phyloP scores from a whole-genome alignment of 1,140 invertebrate genomes.

The Formica exsecta region DNA sequence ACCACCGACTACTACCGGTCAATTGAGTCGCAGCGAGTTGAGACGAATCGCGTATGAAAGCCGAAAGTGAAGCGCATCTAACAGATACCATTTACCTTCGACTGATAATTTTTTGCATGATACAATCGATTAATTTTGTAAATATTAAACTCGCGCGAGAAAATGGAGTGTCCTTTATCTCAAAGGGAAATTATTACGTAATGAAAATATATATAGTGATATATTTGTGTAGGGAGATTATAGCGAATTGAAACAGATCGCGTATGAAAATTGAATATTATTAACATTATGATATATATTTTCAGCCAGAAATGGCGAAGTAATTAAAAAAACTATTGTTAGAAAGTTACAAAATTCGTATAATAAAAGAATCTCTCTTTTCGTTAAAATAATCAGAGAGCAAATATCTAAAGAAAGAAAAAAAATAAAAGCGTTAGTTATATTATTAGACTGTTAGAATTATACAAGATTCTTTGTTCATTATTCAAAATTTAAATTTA shows the following conservation, averaged over 20 bases:
- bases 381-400: too few relatives aligned
- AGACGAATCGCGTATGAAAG: background rate
- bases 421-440: too few relatives aligned
- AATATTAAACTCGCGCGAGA: background rate
- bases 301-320: too few relatives aligned
- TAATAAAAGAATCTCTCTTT: too few relatives aligned
- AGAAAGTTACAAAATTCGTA: too few relatives aligned
- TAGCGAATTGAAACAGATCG: background rate
- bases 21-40: background rate
- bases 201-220: background rate
- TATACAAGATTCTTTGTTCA: background rate
- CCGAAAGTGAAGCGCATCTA: background rate
- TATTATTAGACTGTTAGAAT: background rate
- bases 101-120: background rate
- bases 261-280: background rate
- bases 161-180: background rate
- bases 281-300: too few relatives aligned
- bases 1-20: background rate
- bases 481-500: background rate
- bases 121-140: background rate
- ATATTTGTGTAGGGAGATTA: background rate
- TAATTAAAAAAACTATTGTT: too few relatives aligned
- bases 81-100: background rate
- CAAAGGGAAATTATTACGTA: background rate
- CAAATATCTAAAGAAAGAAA: too few relatives aligned